These are phyloP conservation scores for Morpho deidamia DNA, from an alignment of 2,888 invertebrate genomes.

Conservation along the genomic window DNA sequence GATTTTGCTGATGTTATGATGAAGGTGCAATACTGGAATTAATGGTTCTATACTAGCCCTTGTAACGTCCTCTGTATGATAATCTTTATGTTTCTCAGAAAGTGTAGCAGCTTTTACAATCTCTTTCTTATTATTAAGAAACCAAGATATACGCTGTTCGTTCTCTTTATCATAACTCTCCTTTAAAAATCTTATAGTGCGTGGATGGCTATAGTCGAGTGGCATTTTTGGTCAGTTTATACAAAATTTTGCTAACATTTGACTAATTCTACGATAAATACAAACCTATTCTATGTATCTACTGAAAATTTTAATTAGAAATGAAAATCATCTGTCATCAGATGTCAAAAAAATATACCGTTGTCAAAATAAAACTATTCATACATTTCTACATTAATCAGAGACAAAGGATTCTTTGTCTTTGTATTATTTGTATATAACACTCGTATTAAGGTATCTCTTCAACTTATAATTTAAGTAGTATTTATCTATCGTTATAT, in stretches of 20 bases:
- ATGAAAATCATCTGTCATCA: no score
- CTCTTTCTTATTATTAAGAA: slow-evolving; percentile 22
- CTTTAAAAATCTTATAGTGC: slow-evolving; percentile 23
- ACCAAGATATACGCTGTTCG: slow-evolving; percentile 26
- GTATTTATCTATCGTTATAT: no score
- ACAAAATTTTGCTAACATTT: not conserved
- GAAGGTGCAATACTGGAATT: slow-evolving; percentile 5
- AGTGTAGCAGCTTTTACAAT: slow-evolving; percentile 8
- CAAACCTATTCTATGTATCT: no score
- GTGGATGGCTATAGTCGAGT: slow-evolving; percentile 25
- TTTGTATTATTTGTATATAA: no score
- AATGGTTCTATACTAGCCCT: slow-evolving; percentile 10
- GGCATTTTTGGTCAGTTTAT: slow-evolving; percentile 18
- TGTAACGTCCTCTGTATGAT: slow-evolving; percentile 9
- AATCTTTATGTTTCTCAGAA: slow-evolving; percentile 2
- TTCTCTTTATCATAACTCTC: slow-evolving; percentile 27
- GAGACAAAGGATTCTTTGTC: no score
- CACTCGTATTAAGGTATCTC: no score
- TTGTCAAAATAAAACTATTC: no score
- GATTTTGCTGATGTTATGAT: slow-evolving; percentile 5
- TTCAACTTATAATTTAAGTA: no score
- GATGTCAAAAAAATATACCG: no score
- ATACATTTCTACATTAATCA: no score
- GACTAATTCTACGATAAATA: not conserved
- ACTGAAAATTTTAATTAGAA: no score